These are phyloP conservation scores for Mythimna ferrago DNA, from an alignment of 2,888 invertebrate genomes.

Conservation along the genomic window DNA sequence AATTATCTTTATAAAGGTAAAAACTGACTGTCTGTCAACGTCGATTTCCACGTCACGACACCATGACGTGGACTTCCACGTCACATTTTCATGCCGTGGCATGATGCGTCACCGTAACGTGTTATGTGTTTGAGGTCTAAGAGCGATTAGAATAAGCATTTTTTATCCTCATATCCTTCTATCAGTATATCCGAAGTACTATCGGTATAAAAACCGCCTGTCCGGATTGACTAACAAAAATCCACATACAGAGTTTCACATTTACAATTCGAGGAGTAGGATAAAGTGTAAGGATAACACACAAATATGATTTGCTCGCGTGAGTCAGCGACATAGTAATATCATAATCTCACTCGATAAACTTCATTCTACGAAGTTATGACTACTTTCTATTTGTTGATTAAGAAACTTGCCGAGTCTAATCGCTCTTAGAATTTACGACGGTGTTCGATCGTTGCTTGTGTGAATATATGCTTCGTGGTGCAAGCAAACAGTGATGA, in stretches of 20 bases:
- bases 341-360: constrained; percentile 33
- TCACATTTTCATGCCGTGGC: too few species aligned
- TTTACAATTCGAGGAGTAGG: background rate
- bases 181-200: too few species aligned
- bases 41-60: too few species aligned
- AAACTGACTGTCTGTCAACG: too few species aligned
- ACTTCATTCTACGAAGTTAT: constrained; percentile 51
- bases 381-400: constrained; percentile 69
- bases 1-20: too few species aligned
- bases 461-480: constrained; percentile 35
- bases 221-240: background rate
- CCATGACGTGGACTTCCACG: too few species aligned
- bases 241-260: background rate
- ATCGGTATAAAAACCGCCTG: too few species aligned
- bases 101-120: too few species aligned
- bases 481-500: background rate
- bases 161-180: too few species aligned
- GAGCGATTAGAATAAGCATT: too few species aligned
- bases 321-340: constrained; percentile 15
- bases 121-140: too few species aligned
- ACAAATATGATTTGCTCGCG: constrained; percentile 9
- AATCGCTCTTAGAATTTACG: constrained; percentile 65
- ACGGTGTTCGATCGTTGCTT: constrained; percentile 21
- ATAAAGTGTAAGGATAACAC: background rate
- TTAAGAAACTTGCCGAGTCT: constrained; percentile 66